Evolutionary conservation across 2,113 vertebrate species (phyloP).

Genomic region (Cryptomyrus ogoouensis): DNA sequence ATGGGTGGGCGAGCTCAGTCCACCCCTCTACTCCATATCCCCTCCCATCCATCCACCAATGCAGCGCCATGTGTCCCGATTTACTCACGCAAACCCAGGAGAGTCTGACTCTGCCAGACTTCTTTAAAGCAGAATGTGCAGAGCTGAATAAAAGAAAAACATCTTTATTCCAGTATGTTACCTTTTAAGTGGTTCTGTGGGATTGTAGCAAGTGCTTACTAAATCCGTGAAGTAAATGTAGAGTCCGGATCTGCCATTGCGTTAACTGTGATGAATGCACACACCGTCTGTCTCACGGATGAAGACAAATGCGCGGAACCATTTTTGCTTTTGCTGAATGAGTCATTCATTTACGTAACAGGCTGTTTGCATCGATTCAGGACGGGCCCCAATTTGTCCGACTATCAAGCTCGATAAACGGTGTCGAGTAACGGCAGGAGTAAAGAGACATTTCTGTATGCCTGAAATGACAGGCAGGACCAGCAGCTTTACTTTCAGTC

Average conservation of each 20-base stretch:
- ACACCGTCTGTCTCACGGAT: not conserved
- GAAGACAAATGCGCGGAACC: not conserved
- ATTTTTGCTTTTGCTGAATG: not conserved
- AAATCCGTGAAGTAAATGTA: not conserved
- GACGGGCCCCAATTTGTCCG: not conserved
- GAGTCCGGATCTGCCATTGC: not conserved
- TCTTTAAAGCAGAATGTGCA: not conserved
- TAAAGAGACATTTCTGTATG: slow-evolving; percentile 25
- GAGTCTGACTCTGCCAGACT: not conserved
- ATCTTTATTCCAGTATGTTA: not conserved
- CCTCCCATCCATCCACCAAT: not conserved
- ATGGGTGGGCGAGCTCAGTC: not conserved
- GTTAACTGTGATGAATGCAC: not conserved
- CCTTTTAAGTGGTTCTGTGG: not conserved
- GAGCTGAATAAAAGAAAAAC: not conserved
- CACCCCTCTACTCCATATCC: not conserved
- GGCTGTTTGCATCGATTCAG: not conserved
- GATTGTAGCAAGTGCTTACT: not conserved
- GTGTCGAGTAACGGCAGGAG: not conserved
- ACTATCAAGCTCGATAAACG: not conserved
- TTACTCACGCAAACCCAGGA: not conserved
- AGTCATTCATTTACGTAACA: not conserved
- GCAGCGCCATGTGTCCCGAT: not conserved
- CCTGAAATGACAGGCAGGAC: slow-evolving; percentile 52
- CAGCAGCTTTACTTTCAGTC: not conserved